A percentile compares a stretch with the other conserved stretches of the same genome.
These are phyloP conservation scores for Camponotus pennsylvanicus DNA, from an alignment of 1,140 invertebrate genomes.

Conservation along the genomic window DNA sequence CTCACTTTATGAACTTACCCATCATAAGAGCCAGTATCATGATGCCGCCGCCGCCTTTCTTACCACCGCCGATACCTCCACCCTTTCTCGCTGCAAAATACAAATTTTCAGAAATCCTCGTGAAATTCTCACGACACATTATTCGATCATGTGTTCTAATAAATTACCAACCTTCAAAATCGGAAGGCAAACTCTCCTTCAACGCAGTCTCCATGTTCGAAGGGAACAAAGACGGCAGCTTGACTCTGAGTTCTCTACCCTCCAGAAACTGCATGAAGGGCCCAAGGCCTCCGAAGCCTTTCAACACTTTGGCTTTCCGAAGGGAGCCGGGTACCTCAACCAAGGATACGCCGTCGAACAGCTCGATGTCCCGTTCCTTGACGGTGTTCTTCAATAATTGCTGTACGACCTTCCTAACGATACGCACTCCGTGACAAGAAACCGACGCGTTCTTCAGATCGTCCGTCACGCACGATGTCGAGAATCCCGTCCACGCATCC, in stretches of 20 bases:
- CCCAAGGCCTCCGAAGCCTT: constrained; percentile 86
- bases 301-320: constrained; percentile 84
- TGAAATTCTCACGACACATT: not conserved
- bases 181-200: constrained; percentile 75
- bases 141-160: not conserved
- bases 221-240: constrained; percentile 88
- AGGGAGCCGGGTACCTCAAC: constrained; percentile 82
- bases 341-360: constrained; percentile 89
- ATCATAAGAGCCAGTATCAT: constrained; percentile 90
- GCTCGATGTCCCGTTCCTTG: constrained; percentile 84
- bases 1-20: constrained; percentile 84
- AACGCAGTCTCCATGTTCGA: constrained; percentile 78
- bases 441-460: constrained; percentile 83
- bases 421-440: constrained; percentile 85
- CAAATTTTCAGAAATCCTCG: constrained; percentile 22
- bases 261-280: constrained; percentile 89
- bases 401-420: constrained; percentile 85
- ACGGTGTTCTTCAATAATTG: constrained; percentile 82
- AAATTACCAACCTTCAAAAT: constrained; percentile 71
- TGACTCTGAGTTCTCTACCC: constrained; percentile 90
- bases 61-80: constrained; percentile 67
- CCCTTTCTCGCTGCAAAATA: constrained; percentile 68
- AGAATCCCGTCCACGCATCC: constrained; percentile 78
- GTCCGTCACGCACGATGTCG: constrained; percentile 75
- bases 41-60: constrained; percentile 85